phyloP scores from a whole-genome alignment of 1,140 invertebrate species.

The Delia radicum region DNA sequence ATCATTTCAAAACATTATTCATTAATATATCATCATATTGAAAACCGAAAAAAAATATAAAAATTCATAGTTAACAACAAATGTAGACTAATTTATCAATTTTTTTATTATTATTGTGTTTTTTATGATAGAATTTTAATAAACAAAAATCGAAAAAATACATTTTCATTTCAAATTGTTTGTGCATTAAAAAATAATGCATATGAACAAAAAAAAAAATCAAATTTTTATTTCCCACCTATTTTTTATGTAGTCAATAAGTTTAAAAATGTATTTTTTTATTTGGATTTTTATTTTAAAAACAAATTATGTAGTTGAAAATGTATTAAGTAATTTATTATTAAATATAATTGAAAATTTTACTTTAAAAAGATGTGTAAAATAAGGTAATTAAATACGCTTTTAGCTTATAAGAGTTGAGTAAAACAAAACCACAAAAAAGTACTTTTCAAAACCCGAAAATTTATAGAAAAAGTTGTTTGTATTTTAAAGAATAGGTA shows the following conservation, averaged over 20 bases:
- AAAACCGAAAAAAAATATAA: not conserved
- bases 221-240: constrained; percentile 3
- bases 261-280: not conserved
- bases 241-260: constrained; percentile 5
- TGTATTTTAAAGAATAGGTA: not conserved
- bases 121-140: not conserved
- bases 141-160: not conserved
- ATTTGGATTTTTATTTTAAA: not conserved
- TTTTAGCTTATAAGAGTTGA: constrained; percentile 16
- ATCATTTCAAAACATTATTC: too few relatives aligned
- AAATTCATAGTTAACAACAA: constrained; percentile 20
- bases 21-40: not conserved
- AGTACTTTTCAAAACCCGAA: constrained; percentile 3
- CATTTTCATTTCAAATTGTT: constrained; percentile 1
- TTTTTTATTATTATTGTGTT: not conserved
- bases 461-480: constrained; percentile 10
- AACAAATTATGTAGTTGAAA: not conserved
- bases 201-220: not conserved
- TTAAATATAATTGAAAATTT: not conserved
- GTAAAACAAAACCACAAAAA: not conserved
- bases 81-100: constrained; percentile 19
- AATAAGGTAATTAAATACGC: constrained; percentile 18
- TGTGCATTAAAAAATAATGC: not conserved
- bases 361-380: not conserved
- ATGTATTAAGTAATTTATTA: not conserved